A percentile compares a stretch with the other conserved stretches of the same genome.
Conservation (phyloP, 2,888 invertebrate genomes). For the Limulus polyphemus region DNA sequence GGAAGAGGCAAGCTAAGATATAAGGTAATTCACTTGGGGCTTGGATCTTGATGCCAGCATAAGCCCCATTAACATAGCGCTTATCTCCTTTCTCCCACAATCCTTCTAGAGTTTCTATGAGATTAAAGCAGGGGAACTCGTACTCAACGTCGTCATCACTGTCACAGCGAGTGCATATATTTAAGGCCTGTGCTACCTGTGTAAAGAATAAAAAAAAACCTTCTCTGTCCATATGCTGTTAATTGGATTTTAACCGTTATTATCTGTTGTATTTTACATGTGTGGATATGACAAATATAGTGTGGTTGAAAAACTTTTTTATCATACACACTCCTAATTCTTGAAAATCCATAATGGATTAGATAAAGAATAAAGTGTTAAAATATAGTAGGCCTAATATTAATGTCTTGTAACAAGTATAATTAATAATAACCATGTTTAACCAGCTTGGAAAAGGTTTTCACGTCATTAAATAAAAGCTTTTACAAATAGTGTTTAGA, state of each 20-base stretch:
- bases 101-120: conserved; percentile 17
- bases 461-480: too few relatives aligned
- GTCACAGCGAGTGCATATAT: conserved; percentile 56
- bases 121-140: conserved; percentile 55
- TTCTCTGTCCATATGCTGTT: background rate
- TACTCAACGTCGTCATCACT: conserved; percentile 57
- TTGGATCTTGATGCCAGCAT: conserved; percentile 17
- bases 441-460: too few relatives aligned
- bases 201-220: conserved; percentile 18
- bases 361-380: too few relatives aligned
- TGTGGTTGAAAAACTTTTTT: too few relatives aligned
- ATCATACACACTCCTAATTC: too few relatives aligned
- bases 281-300: too few relatives aligned
- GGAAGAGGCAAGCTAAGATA: conserved; percentile 16
- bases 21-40: conserved; percentile 18
- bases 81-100: conserved; percentile 18
- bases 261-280: background rate
- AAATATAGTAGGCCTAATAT: too few relatives aligned
- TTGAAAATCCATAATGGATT: too few relatives aligned
- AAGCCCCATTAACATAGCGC: conserved; percentile 14
- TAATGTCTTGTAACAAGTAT: too few relatives aligned
- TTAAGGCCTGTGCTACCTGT: conserved; percentile 51
- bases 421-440: too few relatives aligned
- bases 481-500: too few relatives aligned
- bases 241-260: background rate